Evolutionary conservation across 2,113 vertebrate species (phyloP), one percentile per base, ranked within the genome.

Genomic region (Barbus barbus): DNA sequence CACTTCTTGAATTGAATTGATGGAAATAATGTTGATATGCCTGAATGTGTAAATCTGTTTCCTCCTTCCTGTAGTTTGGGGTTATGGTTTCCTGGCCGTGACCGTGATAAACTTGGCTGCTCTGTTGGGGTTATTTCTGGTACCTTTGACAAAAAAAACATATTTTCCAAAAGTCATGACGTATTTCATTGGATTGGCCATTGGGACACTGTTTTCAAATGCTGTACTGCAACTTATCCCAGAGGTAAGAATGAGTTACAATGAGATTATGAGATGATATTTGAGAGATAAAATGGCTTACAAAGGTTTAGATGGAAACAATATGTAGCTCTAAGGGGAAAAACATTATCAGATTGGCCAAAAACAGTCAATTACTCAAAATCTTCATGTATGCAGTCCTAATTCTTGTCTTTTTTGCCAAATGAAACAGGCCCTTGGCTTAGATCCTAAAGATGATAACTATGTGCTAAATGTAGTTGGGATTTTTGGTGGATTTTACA

Each of bases 211-310:
- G 24, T 99, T 98, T 94, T 99, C 98, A 89, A 99, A 98, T 83
- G 97, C 98, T 9, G 95, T 97, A 81, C 96, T 99, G 36, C 97
- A 99, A 89, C 97, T 99, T 87, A 98, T 99, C 89, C 98, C 98
- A 31, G 98, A 99, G 97, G 98, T 99, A 94, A 95, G 94, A 65
- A 72, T 8, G 9, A 67, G 18, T 7, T 7, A 20, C 36, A 22
- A 36, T 12, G 60, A 38, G 72, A 41, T 28, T n/a, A 33, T 24
- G 51, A 5, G 13, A 71, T 38, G 9, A 71, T 38, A 12, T 36
- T 36, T 69, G 18, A 36, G 18, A 33, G 4, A 31, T 36, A 12
- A 20, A 76, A 26, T 18, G 1, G 12, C 7, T 69, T 77, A 58
- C 16, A 69, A 48, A 71, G 1, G 36, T 38, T 58, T 31, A 31